Conservation (phyloP, 2,888 invertebrate species). For the Troilus luridus region DNA sequence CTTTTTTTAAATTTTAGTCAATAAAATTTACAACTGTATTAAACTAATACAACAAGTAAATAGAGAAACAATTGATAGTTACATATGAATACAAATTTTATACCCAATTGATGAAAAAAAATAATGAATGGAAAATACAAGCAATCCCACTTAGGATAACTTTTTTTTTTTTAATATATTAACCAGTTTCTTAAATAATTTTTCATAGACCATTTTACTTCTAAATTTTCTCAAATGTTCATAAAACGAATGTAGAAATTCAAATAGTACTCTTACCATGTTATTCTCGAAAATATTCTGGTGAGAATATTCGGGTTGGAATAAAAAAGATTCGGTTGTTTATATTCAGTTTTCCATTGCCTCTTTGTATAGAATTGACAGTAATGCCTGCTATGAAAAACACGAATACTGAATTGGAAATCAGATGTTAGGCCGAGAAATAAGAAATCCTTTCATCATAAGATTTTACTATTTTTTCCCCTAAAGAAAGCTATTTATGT, state of each 20-base stretch:
- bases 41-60: too few species aligned
- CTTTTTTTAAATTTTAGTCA: too few species aligned
- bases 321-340: conserved; percentile 14
- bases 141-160: too few species aligned
- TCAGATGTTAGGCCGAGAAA: background rate
- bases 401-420: background rate
- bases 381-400: background rate
- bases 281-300: background rate
- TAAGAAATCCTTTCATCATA: background rate
- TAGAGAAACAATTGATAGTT: too few species aligned
- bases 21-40: too few species aligned
- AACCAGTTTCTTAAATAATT: background rate
- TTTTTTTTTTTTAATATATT: too few species aligned
- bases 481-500: too few species aligned
- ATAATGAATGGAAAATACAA: too few species aligned
- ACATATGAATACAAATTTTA: too few species aligned
- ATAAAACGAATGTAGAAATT: background rate
- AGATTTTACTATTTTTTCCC: background rate
- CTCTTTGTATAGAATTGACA: background rate
- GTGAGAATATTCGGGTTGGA: background rate
- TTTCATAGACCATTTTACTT: background rate
- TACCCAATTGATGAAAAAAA: too few species aligned
- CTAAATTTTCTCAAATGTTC: background rate
- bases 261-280: background rate
- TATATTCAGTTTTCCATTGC: conserved; percentile 1